Evolutionary conservation across 2,888 invertebrate species (phyloP).

Genomic region (Mallateleia sp.): DNA sequence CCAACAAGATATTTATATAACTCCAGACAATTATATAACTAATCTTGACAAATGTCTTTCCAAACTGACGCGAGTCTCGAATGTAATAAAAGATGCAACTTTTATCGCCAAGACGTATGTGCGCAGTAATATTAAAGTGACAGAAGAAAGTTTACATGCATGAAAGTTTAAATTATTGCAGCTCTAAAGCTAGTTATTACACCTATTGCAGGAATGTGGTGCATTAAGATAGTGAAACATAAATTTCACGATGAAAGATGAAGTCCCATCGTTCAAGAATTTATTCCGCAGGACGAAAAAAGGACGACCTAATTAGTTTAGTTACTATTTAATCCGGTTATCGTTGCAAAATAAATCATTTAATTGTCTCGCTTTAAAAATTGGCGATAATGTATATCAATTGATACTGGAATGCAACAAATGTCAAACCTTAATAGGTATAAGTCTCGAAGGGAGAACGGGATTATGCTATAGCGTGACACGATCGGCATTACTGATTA

Average conservation of each 20-base stretch:
- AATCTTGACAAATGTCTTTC: slow-evolving; percentile 57
- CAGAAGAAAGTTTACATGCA: slow-evolving; percentile 71
- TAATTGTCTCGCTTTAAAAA: slow-evolving; percentile 30
- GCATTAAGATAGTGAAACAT: slow-evolving; percentile 56
- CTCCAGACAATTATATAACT: slow-evolving; percentile 38
- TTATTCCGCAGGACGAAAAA: background rate
- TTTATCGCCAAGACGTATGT: slow-evolving; percentile 55
- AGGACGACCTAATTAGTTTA: slow-evolving; percentile 16
- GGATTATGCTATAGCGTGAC: slow-evolving; percentile 82
- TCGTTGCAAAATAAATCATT: slow-evolving; percentile 16
- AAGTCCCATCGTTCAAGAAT: slow-evolving; percentile 19
- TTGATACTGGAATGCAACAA: slow-evolving; percentile 59
- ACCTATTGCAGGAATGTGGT: slow-evolving; percentile 55
- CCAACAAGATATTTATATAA: slow-evolving; percentile 25
- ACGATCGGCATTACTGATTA: slow-evolving; percentile 84
- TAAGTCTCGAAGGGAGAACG: slow-evolving; percentile 68
- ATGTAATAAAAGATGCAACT: slow-evolving; percentile 65
- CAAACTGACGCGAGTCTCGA: slow-evolving; percentile 37
- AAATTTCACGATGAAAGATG: slow-evolving; percentile 45
- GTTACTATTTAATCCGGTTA: slow-evolving; percentile 20
- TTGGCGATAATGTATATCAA: slow-evolving; percentile 34
- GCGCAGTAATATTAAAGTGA: slow-evolving; percentile 54
- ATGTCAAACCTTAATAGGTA: slow-evolving; percentile 65
- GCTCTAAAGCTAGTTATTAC: slow-evolving; percentile 66
- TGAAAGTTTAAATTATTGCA: slow-evolving; percentile 64